Base-by-base conservation (phyloP, 2,797 vertebrate genomes). In the Anguilla megastoma region DNA sequence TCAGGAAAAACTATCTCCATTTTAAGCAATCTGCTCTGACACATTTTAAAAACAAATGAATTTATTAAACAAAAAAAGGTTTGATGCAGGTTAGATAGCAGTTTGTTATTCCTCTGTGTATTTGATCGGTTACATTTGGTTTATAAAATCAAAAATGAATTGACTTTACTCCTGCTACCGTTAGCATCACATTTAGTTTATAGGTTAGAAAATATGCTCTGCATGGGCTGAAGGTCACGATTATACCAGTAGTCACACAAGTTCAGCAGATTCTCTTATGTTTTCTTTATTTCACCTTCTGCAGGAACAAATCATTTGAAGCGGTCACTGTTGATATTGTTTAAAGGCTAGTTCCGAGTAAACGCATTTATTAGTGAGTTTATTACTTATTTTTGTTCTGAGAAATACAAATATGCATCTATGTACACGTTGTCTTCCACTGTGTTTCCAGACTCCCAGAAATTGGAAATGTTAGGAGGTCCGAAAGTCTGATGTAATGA, bases 371-470 rank as follows among this genome's bases (percentile, higher is more conserved):
- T 21, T 87, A 79, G 54, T 90, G 71, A 86, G 89, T 84, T 89
- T 85, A 8, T 82, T 91, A 3, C 12, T 88, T 33, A 52, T 69
- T 8, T 36, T 91, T 86, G 91, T 84, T 87, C 88, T 0, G 71
- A 54, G 88, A 18, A 88, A 45, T 3, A 79, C 7, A 56, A 79
- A 79, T 45, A 79, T 21, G 14, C 14, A 41, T 41, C 7, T 41
- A 1, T 79, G 10, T 79, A 14, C 18, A 10, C 79, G 21, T 24
- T 24, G 33, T 85, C 48, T 88, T 88, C 87, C 87, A 74, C 30
- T 56, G 50, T 85, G 6, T 54, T 14, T 5, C 12, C 41, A 27
- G 71, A 85, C 54, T 27, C 6, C n/a, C 45, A 58, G 71, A 84
- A 88, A 74, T 60, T 71, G 63, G 82, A 54, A 88, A 56, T 85